Percentiles rank a stretch among this genome's conserved stretches.
Evolutionary conservation across 2,113 vertebrate species (phyloP).

Genomic region (Myiagra hebetior): DNA sequence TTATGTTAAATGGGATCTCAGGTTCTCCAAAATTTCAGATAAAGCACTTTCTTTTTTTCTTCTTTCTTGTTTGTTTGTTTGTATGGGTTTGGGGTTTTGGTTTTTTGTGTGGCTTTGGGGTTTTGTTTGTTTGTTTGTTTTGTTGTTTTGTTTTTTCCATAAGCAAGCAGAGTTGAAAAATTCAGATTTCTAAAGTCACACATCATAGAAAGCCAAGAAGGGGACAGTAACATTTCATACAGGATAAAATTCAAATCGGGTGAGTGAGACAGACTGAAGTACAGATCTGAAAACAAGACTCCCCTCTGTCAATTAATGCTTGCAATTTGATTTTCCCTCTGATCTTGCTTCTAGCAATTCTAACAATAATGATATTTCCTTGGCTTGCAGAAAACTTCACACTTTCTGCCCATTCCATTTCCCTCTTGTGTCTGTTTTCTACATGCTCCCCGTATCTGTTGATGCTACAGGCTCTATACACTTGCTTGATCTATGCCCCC

Average conservation of each 20-base stretch:
- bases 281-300: neutral
- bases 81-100: accelerated
- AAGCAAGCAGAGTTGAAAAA: neutral
- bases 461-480: neutral
- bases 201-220: neutral
- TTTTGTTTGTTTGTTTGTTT: neutral
- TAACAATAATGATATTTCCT: neutral
- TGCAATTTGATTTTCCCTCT: neutral
- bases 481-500: neutral
- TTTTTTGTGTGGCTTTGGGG: no score
- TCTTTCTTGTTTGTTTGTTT: neutral
- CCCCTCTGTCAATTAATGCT: neutral
- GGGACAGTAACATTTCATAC: neutral
- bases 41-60: accelerated
- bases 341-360: neutral
- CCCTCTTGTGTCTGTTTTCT: neutral
- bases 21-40: neutral
- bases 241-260: neutral
- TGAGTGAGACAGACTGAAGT: neutral
- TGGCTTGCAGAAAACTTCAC: neutral
- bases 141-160: neutral
- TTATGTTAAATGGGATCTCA: neutral
- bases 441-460: neutral
- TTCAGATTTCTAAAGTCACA: neutral
- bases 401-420: neutral